These are phyloP conservation scores for Meloe dianella DNA, from an alignment of 2,888 invertebrate genomes.

Conservation along the genomic window DNA sequence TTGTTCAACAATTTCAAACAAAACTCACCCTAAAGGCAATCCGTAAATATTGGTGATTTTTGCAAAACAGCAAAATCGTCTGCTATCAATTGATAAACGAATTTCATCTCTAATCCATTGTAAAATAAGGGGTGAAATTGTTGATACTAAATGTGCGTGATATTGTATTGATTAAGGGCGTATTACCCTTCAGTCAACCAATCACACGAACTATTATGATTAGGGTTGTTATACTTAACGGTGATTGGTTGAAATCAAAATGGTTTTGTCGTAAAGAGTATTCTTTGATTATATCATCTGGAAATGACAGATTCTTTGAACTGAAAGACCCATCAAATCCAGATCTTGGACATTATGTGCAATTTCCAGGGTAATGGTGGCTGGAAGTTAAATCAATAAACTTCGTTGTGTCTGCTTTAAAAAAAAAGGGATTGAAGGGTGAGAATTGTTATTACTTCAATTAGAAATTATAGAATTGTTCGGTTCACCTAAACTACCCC, in stretches of 20 bases:
- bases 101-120: neutral
- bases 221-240: conserved; percentile 23
- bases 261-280: conserved; percentile 8
- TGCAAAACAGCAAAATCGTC: neutral
- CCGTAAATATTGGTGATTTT: neutral
- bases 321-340: neutral
- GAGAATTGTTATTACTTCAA: neutral
- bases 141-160: conserved; percentile 8
- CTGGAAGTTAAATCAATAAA: neutral
- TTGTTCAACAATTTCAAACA: neutral
- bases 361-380: neutral
- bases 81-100: neutral
- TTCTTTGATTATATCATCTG: conserved; percentile 9
- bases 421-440: neutral
- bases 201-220: conserved; percentile 26
- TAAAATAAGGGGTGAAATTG: neutral
- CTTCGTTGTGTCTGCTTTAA: neutral
- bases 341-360: conserved; percentile 1
- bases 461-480: neutral
- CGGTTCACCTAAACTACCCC: too few species aligned
- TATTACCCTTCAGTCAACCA: conserved; percentile 31
- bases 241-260: conserved; percentile 17
- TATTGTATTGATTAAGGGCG: conserved; percentile 36
- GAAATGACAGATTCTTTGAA: neutral
- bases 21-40: neutral